A percentile compares a stretch with the other conserved stretches of the same genome.
Evolutionary conservation across 2,113 vertebrate genomes (phyloP).

Genomic region (Coturnix japonica): DNA sequence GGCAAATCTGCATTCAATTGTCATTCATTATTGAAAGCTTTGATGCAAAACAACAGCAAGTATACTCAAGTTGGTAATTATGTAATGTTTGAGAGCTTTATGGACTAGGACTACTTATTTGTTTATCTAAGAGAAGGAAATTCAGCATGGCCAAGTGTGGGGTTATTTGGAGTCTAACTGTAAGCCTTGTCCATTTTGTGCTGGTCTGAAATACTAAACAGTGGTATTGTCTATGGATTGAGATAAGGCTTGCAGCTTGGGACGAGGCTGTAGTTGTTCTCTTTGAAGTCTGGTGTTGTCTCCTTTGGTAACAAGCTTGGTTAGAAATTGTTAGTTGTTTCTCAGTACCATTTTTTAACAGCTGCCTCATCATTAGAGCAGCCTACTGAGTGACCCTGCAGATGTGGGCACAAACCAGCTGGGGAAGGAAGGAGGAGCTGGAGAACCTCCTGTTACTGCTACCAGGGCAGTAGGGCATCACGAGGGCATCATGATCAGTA

Average conservation of each 20-base stretch:
- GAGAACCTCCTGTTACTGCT: not conserved
- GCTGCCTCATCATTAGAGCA: not conserved
- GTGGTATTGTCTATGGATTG: not conserved
- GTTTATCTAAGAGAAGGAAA: not conserved
- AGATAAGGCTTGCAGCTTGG: not conserved
- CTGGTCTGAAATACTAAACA: not conserved
- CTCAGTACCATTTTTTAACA: not conserved
- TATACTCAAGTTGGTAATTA: slow-evolving; percentile 18
- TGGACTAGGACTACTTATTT: not conserved
- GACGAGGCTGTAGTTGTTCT: not conserved
- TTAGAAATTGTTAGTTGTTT: not conserved
- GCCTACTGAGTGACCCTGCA: not conserved
- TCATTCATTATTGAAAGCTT: not conserved
- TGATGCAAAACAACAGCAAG: not conserved
- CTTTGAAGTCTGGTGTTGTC: not conserved
- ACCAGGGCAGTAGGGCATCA: too few relatives aligned
- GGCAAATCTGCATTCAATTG: slow-evolving; percentile 39
- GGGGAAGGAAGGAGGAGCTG: not conserved
- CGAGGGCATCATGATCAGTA: not conserved
- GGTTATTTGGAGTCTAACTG: not conserved
- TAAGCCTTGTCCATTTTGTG: not conserved
- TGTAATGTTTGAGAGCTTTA: slow-evolving; percentile 41
- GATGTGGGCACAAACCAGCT: not conserved
- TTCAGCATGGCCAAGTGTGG: not conserved
- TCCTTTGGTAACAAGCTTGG: not conserved